Evolutionary conservation across 2,888 invertebrate genomes (phyloP).

Genomic region (Drosophila gaucha): DNA sequence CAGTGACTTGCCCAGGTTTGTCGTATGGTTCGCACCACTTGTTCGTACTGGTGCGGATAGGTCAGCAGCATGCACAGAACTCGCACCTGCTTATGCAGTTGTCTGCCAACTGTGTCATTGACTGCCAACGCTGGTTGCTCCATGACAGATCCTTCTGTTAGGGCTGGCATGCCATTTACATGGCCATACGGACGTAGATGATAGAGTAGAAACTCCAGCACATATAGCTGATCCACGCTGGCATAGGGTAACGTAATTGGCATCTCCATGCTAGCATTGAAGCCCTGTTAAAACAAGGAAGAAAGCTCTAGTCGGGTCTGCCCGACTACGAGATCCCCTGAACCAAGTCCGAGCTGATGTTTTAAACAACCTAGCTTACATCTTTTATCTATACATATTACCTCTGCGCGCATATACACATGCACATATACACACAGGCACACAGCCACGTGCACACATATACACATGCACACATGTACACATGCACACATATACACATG

Average conservation of each 20-base stretch:
- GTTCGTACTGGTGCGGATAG: slow-evolving; percentile 92
- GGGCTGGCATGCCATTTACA: slow-evolving; percentile 55
- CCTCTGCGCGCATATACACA: too few species aligned
- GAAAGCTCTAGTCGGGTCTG: too few species aligned
- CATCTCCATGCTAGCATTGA: slow-evolving; percentile 92
- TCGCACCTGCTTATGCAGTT: slow-evolving; percentile 39
- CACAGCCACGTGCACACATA: too few species aligned
- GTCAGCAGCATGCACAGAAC: slow-evolving; percentile 56
- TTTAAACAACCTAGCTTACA: too few species aligned
- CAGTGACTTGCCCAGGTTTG: slow-evolving; percentile 97
- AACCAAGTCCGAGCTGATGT: too few species aligned
- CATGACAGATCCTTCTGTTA: slow-evolving; percentile 23
- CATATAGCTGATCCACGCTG: slow-evolving; percentile 95
- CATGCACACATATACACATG: too few species aligned
- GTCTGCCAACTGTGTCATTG: slow-evolving; percentile 19
- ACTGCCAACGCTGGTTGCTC: neutral
- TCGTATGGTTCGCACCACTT: slow-evolving; percentile 94
- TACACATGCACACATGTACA: too few species aligned
- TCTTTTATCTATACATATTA: too few species aligned
- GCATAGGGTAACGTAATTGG: slow-evolving; percentile 98
- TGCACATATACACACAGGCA: too few species aligned
- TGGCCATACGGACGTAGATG: slow-evolving; percentile 93
- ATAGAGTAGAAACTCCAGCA: slow-evolving; percentile 96
- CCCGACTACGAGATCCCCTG: too few species aligned
- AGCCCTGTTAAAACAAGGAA: slow-evolving; percentile 62